Evolutionary conservation across 2,797 vertebrate genomes (phyloP).

Genomic region (Anolis apletophallus): DNA sequence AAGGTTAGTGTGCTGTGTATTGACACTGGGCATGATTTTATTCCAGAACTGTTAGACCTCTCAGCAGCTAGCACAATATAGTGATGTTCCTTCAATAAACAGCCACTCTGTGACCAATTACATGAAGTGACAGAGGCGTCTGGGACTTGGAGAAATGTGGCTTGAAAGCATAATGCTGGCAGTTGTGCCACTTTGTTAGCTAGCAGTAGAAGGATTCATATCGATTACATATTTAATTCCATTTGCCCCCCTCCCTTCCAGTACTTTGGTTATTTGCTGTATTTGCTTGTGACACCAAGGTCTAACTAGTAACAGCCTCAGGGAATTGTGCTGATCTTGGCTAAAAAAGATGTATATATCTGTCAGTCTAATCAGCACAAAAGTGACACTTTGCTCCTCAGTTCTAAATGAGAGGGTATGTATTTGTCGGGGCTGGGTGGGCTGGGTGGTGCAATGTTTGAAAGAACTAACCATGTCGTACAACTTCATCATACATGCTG

Average conservation of each 20-base stretch:
- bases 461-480: neutral
- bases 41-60: neutral
- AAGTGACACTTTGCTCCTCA: neutral
- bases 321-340: neutral
- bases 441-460: too few species aligned
- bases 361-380: neutral
- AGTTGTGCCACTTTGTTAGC: neutral
- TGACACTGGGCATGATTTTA: neutral
- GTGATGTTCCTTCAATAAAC: constrained; percentile 18
- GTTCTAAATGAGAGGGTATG: too few species aligned
- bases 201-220: constrained; percentile 1
- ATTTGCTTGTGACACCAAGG: constrained; percentile 1
- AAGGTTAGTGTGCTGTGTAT: neutral
- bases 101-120: constrained; percentile 30
- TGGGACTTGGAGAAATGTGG: constrained; percentile 2
- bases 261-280: neutral
- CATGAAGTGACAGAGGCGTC: constrained; percentile 15
- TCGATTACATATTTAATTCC: constrained; percentile 5
- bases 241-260: neutral
- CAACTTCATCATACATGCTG: too few species aligned
- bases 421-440: too few species aligned
- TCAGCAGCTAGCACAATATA: neutral
- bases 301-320: neutral
- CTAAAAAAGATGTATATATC: neutral
- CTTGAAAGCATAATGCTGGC: neutral